These are phyloP conservation scores for Aurelia aurita DNA, from an alignment of 30 jellyfish, hydroid and myxozoan genomes.

Conservation along the genomic window DNA sequence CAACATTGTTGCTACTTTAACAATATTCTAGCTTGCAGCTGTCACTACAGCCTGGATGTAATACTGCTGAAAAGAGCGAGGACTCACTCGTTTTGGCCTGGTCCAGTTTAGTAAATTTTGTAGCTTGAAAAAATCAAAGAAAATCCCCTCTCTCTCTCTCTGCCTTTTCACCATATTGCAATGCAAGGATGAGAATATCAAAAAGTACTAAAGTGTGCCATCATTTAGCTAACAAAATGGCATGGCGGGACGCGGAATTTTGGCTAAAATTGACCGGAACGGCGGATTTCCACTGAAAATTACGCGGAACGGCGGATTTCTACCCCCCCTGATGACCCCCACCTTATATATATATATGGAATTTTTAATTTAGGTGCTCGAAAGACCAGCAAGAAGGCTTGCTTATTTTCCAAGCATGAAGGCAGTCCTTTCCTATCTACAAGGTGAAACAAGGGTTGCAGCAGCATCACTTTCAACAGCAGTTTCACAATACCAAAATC, in stretches of 20 bases:
- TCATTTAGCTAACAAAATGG: too few relatives aligned
- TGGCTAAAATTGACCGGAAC: too few relatives aligned
- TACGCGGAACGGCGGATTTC: too few relatives aligned
- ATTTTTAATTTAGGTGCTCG: conserved; percentile 42
- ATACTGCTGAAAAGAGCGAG: not conserved
- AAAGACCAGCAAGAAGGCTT: conserved; percentile 55
- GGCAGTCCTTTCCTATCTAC: conserved; percentile 51
- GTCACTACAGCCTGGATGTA: not conserved
- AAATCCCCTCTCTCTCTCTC: too few relatives aligned
- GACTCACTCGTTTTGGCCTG: conserved; percentile 4
- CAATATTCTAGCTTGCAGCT: not conserved
- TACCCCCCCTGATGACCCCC: too few relatives aligned
- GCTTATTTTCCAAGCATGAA: conserved; percentile 82
- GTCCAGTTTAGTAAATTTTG: not conserved
- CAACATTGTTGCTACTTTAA: not conserved
- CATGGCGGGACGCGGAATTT: too few relatives aligned
- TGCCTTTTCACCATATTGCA: too few relatives aligned
- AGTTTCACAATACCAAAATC: conserved; percentile 60
- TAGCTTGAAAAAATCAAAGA: not conserved
- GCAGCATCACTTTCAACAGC: conserved; percentile 70
- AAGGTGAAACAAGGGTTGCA: conserved; percentile 14
- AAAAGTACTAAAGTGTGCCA: too few relatives aligned
- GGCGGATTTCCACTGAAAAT: too few relatives aligned
- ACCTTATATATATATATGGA: too few relatives aligned
- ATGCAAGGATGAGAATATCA: too few relatives aligned